Base-by-base conservation (phyloP, 64 coral and sea anemone species). In the Montipora sp. region DNA sequence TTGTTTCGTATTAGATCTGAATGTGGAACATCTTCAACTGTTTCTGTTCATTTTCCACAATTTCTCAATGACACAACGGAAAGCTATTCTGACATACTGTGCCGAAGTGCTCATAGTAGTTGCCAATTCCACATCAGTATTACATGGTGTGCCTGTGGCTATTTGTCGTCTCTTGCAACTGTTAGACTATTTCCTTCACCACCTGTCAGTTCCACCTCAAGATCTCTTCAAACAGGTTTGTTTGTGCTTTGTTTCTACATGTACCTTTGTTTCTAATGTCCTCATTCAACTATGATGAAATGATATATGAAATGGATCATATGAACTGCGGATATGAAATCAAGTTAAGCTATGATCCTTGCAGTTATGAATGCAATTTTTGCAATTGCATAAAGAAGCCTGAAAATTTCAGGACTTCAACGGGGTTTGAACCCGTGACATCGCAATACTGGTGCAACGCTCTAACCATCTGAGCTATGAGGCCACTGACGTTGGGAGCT, bases 31-130 rank as follows among this genome's bases (percentile, higher is more conserved):
- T 90, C 93, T 98, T 18, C 96, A 98, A 51, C 78, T 98, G 49
- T 77, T 95, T 48, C 47, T 98, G 74, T 98, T 98, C 86, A 88
- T 98, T 80, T 98, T 98, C 20, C 96, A 98, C 61, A 98, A 98
- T n/a, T 93, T 98, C n/a, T 95, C 96, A 8, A 7, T 86, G 48
- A 48, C 46, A 21, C 96, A 98, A 66, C 89, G 96, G 3, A 73
- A 85, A 91, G 60, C 36, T 36, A 27, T 98, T 60, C 24, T 95
- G 46, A 82, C 69, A 12, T 78, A 87, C 15, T 98, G 96, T 92
- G 75, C 84, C 2, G 66, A 89, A 21, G 96, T 91, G 4, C 58
- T 98, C 47, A 87, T 98, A 27, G n/a, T 73, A 36, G 80, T 92
- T 48, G 78, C 93, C 0, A 87, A 93, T 22, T 83, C 88, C 73